Evolutionary conservation across 2,113 vertebrate species (phyloP), one percentile per base, ranked within the genome.

Genomic region (Aldabrachelys gigantea): DNA sequence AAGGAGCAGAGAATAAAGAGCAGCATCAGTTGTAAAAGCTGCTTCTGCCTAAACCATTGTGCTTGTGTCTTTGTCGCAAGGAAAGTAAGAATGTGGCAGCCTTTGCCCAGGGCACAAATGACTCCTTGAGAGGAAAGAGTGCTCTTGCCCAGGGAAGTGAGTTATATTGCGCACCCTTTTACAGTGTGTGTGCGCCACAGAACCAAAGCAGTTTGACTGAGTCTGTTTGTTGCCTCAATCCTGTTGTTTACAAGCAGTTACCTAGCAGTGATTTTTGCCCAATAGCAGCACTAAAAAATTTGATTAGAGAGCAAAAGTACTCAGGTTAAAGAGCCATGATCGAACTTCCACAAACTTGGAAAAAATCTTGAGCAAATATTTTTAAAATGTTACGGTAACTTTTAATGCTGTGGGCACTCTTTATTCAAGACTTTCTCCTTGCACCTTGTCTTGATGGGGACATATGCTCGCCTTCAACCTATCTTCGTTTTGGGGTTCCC

Each of bases 1-100:
- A 91, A 97, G 91, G 72, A 94, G 89, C 80, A n/a, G 91, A 91
- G 95, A 96, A 97, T 96, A 83, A 93, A 92, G 90, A 97, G 85
- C 72, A 94, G 41, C 93, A 85, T 91, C 89, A 56, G 93, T 90
- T 75, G 87, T 85, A 89, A 94, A 96, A 96, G 88, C 95, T 96
- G 89, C 85, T 97, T 95, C 89, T 93, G 93, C 85, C 93, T 93
- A 78, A 95, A 86, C 95, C 88, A 72, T 25, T 89, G 84, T 91
- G 92, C 85, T 93, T 82, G 31, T 78, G 65, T 57, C 76, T 96
- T 93, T 93, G 92, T 96, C 84, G 89, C 47, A 41, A 85, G 94
- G 85, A 96, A 91, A 93, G 87, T 10, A 65, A 93, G 90, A 92
- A 75, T 17, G 86, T 91, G 91, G 92, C 89, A 88, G 93, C 91